These are phyloP conservation scores for Ranitomeya imitator DNA, from an alignment of 2,113 vertebrate species.

Conservation along the genomic window DNA sequence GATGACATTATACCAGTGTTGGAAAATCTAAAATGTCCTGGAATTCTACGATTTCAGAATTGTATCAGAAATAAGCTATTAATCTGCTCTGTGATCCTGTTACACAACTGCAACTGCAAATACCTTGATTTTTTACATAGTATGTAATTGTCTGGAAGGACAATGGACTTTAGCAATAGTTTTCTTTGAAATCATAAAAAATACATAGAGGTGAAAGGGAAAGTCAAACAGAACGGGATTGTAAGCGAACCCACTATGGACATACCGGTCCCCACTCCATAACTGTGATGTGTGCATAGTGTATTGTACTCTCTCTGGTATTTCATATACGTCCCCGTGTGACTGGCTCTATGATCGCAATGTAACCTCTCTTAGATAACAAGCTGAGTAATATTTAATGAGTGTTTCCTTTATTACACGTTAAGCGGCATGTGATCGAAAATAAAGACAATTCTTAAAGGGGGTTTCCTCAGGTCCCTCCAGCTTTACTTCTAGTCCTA, in stretches of 20 bases:
- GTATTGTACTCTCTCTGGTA: constrained; percentile 1
- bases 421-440: neutral
- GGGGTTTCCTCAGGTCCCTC: neutral
- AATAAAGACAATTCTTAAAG: neutral
- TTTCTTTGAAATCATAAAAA: constrained; percentile 32
- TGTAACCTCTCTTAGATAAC: constrained; percentile 6
- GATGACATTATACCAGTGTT: neutral
- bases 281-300: constrained; percentile 4
- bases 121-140: constrained; percentile 1
- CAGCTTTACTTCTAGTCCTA: too few relatives aligned
- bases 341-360: constrained; percentile 10
- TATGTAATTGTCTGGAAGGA: neutral
- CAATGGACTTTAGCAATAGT: constrained; percentile 9
- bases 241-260: constrained; percentile 10
- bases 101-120: constrained; percentile 11
- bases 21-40: neutral
- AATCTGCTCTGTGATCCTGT: neutral
- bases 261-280: constrained; percentile 32
- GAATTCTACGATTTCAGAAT: neutral
- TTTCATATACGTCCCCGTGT: neutral
- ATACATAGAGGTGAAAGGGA: constrained; percentile 36
- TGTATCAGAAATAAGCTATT: neutral
- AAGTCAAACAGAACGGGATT: constrained; percentile 35
- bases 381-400: constrained; percentile 44
- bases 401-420: neutral